Base-by-base conservation (phyloP, 2,113 vertebrate genomes). In the Furnarius figulus region DNA sequence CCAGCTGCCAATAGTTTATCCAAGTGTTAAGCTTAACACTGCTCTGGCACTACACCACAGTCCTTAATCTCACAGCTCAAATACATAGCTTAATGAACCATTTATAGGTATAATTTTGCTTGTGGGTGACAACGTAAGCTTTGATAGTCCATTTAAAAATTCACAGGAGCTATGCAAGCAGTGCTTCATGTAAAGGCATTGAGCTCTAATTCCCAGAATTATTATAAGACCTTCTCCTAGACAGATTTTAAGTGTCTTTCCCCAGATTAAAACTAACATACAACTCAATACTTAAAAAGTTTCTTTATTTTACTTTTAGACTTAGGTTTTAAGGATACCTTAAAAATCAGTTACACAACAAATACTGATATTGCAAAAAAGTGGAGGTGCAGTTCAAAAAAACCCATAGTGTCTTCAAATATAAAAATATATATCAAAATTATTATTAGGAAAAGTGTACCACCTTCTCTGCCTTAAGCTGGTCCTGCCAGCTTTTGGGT, bases 401-500 rank as follows among this genome's bases (percentile, higher is more conserved):
- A 65, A 18, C 1, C 84, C 47, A 40, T 27, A 59, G 96, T 94
- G 76, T 72, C 79, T 95, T 93, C 73, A 93, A 79, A 89, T 95
- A 97, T 90, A 96, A 97, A 97, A 95, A 95, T 89, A 91, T 70
- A 94, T 80, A 90, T 89, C 66, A 87, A 77, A 86, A 31, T 86
- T 68, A 49, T 90, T 85, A 72, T 40, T 91, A 93, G n/a, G 47
- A 86, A 73, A 65, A 81, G 89, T 87, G 50, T 90, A 88, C 30
- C 79, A 87, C 86, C 76, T 50, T 90, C 85, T 86, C 84, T 87
- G 61, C 75, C 65, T 93, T 72, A 73, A 83, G 94, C 87, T 95
- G 95, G 94, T 93, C 97, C 90, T 91, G 95, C 95, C 96, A 96
- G 95, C 92, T 67, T 95, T 67, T 89, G 90, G 87, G 25, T 92